Evolutionary conservation across 2,113 vertebrate species (phyloP).

Genomic region (Oryzias javanicus): DNA sequence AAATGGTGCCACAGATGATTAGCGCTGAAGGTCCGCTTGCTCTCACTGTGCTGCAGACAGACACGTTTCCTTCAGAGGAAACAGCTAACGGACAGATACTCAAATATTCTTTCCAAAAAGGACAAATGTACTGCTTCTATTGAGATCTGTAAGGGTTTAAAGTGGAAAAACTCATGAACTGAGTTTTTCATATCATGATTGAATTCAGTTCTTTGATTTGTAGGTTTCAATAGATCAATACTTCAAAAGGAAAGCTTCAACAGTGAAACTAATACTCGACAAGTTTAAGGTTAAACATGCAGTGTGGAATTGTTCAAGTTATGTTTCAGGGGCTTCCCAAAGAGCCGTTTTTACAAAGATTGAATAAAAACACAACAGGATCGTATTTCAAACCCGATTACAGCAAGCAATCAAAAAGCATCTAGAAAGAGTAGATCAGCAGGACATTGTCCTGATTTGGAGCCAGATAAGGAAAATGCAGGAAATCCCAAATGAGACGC

Average conservation of each 20-base stretch:
- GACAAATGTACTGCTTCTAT: not conserved
- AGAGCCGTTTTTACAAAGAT: slow-evolving; percentile 1
- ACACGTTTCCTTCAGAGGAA: too few species aligned
- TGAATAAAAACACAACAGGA: slow-evolving; percentile 23
- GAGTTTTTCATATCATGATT: not conserved
- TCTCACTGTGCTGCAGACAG: too few species aligned
- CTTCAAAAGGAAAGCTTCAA: slow-evolving; percentile 14
- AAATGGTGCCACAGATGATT: slow-evolving; percentile 28
- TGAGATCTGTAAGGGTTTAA: not conserved
- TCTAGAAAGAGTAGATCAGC: slow-evolving; percentile 6
- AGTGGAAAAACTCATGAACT: not conserved
- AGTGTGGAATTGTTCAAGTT: slow-evolving; percentile 23
- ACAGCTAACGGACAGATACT: not conserved
- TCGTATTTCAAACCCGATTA: slow-evolving; percentile 33
- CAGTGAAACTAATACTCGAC: slow-evolving; percentile 29
- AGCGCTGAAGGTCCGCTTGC: too few species aligned
- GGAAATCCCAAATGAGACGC: slow-evolving; percentile 55
- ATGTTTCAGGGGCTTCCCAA: slow-evolving; percentile 40
- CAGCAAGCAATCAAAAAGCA: not conserved
- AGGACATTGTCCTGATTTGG: slow-evolving; percentile 26
- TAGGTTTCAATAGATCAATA: slow-evolving; percentile 1
- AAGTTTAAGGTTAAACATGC: slow-evolving; percentile 18
- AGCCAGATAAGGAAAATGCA: slow-evolving; percentile 23
- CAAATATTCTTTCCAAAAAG: not conserved
- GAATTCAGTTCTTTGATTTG: not conserved